Evolutionary conservation across 2,888 invertebrate genomes (phyloP).

Genomic region (Erebia ligea): DNA sequence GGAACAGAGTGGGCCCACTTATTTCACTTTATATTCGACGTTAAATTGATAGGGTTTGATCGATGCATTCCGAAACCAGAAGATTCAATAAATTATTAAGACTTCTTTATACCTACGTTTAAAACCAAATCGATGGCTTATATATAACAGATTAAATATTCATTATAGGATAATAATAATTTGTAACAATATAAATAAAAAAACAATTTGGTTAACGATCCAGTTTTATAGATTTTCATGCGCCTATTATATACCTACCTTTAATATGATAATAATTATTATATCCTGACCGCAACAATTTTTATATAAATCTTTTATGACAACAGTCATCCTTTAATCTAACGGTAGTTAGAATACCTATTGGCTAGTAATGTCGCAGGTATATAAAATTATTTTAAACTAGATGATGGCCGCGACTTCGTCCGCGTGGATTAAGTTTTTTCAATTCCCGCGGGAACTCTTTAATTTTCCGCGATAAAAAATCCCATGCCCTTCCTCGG

Average conservation of each 20-base stretch:
- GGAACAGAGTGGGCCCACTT: conserved; percentile 35
- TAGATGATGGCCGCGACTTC: too few species aligned
- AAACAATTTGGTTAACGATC: conserved; percentile 3
- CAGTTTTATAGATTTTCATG: background rate
- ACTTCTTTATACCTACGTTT: conserved; percentile 46
- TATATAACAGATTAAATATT: conserved; percentile 53
- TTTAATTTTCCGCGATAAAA: too few species aligned
- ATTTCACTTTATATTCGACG: conserved; percentile 49
- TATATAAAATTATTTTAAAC: too few species aligned
- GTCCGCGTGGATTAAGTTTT: too few species aligned
- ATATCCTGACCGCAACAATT: background rate
- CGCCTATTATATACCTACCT: background rate
- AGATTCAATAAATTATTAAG: conserved; percentile 66
- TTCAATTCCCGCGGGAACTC: too few species aligned
- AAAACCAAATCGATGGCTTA: conserved; percentile 36
- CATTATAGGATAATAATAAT: conserved; percentile 41
- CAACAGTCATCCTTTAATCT: background rate
- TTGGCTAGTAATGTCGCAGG: too few species aligned
- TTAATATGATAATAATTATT: too few species aligned
- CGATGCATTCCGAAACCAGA: conserved; percentile 67
- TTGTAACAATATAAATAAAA: conserved; percentile 41
- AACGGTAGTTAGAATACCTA: background rate
- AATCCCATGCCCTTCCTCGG: too few species aligned
- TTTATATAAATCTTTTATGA: background rate
- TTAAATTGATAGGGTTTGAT: conserved; percentile 58